Evolutionary conservation across 2,797 vertebrate species (phyloP).

Genomic region (Dicrostonyx torquatus): DNA sequence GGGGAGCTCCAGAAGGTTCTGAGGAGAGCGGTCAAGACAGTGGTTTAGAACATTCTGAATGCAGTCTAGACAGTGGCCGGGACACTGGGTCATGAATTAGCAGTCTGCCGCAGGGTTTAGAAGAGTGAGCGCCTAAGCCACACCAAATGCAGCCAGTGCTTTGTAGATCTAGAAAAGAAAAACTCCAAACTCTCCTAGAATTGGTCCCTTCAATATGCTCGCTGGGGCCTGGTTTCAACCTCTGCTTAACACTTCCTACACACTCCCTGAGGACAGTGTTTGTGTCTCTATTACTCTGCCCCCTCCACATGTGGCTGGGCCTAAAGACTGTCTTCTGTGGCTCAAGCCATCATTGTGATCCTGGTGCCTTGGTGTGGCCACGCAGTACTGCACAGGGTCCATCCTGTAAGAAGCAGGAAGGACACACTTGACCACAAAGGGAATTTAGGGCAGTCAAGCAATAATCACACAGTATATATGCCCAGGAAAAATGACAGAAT

Average conservation of each 20-base stretch:
- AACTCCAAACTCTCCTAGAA: neutral
- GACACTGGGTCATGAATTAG: neutral
- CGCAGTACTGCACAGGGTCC: neutral
- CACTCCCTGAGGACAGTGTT: neutral
- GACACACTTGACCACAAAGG: neutral
- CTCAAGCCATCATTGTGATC: neutral
- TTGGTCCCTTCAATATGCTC: neutral
- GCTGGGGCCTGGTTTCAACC: neutral
- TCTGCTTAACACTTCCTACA: neutral
- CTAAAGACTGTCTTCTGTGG: neutral
- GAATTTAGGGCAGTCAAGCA: neutral
- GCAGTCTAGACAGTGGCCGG: neutral
- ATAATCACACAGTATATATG: neutral
- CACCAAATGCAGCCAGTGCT: neutral
- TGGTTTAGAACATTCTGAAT: slow-evolving; percentile 34
- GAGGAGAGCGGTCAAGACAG: neutral
- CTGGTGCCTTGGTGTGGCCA: neutral
- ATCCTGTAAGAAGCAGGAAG: neutral
- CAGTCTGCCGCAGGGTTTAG: neutral
- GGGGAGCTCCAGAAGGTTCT: neutral
- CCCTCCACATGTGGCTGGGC: neutral
- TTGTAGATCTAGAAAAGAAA: neutral
- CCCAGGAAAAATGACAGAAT: neutral
- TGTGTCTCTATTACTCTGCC: neutral
- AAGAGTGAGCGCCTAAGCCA: neutral